Percentiles rank a stretch among this genome's conserved stretches.
Conservation (phyloP, 2,113 vertebrate genomes). For the Zosterops borbonicus region DNA sequence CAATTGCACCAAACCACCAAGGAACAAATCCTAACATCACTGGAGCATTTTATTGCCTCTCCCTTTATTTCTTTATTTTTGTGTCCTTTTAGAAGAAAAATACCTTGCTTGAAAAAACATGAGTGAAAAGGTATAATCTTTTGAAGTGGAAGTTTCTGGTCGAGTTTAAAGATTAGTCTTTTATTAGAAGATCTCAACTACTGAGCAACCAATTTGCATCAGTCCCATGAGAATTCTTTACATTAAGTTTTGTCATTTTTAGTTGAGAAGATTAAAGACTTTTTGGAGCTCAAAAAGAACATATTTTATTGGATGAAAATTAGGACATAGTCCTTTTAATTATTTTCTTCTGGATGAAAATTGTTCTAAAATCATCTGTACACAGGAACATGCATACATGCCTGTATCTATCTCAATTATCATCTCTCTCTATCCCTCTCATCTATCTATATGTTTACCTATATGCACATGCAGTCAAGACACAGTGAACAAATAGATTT, state of each 20-base stretch:
- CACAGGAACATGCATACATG: not conserved
- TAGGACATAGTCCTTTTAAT: not conserved
- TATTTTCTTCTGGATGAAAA: not conserved
- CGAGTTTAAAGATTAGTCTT: not conserved
- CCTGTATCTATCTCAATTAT: not conserved
- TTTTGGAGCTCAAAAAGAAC: not conserved
- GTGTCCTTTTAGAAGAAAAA: not conserved
- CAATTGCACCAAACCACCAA: not conserved
- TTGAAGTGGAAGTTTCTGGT: constrained; percentile 7
- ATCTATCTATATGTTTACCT: not conserved
- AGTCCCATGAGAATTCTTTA: not conserved
- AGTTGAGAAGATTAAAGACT: constrained; percentile 23
- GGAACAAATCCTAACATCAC: not conserved
- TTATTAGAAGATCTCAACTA: not conserved
- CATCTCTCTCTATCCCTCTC: not conserved
- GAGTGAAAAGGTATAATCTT: not conserved
- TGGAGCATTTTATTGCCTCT: not conserved
- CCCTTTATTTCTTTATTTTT: not conserved
- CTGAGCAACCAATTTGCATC: not conserved
- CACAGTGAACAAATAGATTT: not conserved
- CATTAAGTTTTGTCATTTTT: not conserved
- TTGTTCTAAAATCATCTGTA: not conserved
- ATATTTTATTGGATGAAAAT: not conserved
- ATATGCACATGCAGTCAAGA: not conserved
- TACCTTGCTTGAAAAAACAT: not conserved